Evolutionary conservation across 92 coral and sea anemone species (phyloP).

Genomic region (Palythoa caribaeorum): DNA sequence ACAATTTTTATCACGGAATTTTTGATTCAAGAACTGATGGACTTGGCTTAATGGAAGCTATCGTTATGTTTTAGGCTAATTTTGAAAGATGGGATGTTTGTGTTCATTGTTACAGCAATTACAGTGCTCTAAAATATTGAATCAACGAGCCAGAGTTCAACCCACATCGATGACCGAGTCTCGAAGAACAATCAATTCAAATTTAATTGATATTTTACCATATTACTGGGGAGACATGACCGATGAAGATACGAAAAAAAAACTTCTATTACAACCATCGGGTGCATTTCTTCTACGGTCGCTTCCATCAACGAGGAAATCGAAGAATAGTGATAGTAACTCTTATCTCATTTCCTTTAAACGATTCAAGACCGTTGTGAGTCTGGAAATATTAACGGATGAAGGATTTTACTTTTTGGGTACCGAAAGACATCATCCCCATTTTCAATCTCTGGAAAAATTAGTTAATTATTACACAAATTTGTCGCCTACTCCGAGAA

Average conservation of each 20-base stretch:
- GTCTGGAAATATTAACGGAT: neutral
- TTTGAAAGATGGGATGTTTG: neutral
- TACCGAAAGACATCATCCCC: slow-evolving; percentile 15
- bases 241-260: neutral
- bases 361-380: slow-evolving; percentile 4
- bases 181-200: neutral
- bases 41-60: too few relatives aligned
- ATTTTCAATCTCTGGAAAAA: slow-evolving; percentile 10
- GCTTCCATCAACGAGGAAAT: neutral
- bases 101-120: neutral
- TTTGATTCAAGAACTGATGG: neutral
- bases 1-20: neutral
- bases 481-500: neutral
- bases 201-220: neutral
- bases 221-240: slow-evolving; percentile 42
- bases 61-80: neutral
- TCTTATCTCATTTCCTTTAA: slow-evolving; percentile 21
- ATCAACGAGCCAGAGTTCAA: neutral
- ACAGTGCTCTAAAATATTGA: neutral
- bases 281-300: slow-evolving; percentile 25
- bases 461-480: neutral
- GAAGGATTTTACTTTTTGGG: neutral
- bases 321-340: too few relatives aligned
- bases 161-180: neutral
- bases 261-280: neutral